phyloP scores from a whole-genome alignment of 2,113 vertebrate genomes.

The Dasyurus viverrinus region DNA sequence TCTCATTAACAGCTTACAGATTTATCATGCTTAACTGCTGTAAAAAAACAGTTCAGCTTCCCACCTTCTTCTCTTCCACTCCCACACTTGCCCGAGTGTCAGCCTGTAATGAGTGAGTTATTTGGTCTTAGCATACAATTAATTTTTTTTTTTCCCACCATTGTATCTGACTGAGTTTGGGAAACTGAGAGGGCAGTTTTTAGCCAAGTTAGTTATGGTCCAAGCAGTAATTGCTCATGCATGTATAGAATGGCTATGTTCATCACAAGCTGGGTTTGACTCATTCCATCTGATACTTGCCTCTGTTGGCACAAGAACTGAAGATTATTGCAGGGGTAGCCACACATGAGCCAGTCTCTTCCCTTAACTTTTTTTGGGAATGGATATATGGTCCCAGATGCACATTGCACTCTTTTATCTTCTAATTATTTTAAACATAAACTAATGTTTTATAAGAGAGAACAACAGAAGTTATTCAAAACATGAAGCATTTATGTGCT shows the following conservation, averaged over 20 bases:
- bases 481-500: neutral
- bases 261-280: neutral
- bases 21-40: neutral
- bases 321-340: neutral
- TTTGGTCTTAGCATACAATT: neutral
- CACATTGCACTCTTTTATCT: neutral
- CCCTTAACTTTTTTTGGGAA: neutral
- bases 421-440: neutral
- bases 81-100: neutral
- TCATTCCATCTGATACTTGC: conserved; percentile 4
- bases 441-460: neutral
- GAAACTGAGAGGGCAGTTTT: neutral
- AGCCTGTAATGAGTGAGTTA: neutral
- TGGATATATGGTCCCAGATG: neutral
- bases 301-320: neutral
- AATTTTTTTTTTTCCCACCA: neutral
- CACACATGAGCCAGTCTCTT: neutral
- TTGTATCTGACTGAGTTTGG: neutral
- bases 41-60: neutral
- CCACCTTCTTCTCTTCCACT: neutral
- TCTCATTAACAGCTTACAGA: neutral
- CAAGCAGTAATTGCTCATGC: neutral
- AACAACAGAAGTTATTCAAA: neutral
- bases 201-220: conserved; percentile 1
- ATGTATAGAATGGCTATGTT: neutral